phyloP scores from a whole-genome alignment of 2,797 vertebrate genomes.

The Paratrypauchen microcephalus region DNA sequence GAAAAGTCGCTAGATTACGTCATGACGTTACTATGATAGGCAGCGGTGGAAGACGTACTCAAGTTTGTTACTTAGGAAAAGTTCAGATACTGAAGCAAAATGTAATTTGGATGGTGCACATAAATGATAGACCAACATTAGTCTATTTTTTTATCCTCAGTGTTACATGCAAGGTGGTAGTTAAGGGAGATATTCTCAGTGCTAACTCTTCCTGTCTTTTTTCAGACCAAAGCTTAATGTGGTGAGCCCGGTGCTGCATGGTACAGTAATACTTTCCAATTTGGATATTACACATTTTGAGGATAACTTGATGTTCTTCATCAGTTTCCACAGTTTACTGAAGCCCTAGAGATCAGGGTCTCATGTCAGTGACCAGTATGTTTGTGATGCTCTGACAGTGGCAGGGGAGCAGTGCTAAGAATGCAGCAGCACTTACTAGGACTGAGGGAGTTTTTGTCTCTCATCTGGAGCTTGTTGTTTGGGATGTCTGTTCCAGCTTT shows the following conservation, averaged over 20 bases:
- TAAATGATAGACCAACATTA: too few species aligned
- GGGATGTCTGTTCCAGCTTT: conserved; percentile 57
- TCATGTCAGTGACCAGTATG: conserved; percentile 46
- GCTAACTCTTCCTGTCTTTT: neutral
- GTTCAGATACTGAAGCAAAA: too few species aligned
- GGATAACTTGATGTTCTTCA: neutral
- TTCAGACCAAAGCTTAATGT: neutral
- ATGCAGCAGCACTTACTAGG: conserved; percentile 66
- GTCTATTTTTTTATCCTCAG: too few species aligned
- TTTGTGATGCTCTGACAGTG: conserved; percentile 50
- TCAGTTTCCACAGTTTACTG: conserved; percentile 10
- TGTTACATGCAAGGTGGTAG: too few species aligned
- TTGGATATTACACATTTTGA: neutral
- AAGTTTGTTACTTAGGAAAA: too few species aligned
- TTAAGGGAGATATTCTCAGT: neutral
- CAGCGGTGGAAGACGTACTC: too few species aligned
- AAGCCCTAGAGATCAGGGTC: conserved; percentile 23
- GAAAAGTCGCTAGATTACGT: too few species aligned
- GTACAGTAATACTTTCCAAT: neutral
- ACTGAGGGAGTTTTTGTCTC: conserved; percentile 45
- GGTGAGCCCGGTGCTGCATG: neutral
- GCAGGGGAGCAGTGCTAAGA: conserved; percentile 43
- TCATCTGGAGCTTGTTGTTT: conserved; percentile 56
- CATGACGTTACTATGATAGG: too few species aligned
- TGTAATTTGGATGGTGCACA: too few species aligned